phyloP scores from a whole-genome alignment of 2,113 vertebrate species.

The Cyanistes caeruleus region DNA sequence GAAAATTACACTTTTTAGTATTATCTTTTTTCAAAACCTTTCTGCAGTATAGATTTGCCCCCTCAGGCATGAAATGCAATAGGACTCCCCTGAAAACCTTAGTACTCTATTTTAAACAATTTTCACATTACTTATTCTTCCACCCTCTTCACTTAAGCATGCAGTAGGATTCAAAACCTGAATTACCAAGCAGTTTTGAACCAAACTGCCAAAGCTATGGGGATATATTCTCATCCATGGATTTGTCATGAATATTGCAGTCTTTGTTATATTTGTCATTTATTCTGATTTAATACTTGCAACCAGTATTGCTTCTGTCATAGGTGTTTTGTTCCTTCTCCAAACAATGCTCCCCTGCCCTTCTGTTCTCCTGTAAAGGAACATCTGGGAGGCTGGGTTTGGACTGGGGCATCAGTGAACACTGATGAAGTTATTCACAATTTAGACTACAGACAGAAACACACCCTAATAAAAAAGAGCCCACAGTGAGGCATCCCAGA shows the following conservation, averaged over 20 bases:
- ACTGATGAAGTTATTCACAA: background rate
- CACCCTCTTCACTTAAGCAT: background rate
- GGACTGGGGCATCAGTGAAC: background rate
- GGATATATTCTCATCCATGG: background rate
- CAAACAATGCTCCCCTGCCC: background rate
- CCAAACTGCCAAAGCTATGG: background rate
- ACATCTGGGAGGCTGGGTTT: background rate
- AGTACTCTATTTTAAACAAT: background rate
- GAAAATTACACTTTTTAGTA: conserved; percentile 1
- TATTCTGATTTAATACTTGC: background rate
- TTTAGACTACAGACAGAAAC: background rate
- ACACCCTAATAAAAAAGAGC: background rate
- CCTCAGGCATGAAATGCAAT: conserved; percentile 32
- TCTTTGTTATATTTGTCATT: background rate
- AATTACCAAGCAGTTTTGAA: background rate
- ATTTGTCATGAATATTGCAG: background rate
- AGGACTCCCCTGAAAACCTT: background rate
- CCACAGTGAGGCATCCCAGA: background rate
- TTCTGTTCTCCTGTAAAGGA: background rate
- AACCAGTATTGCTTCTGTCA: background rate
- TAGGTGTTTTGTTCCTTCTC: background rate
- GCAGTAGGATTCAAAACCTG: conserved; percentile 33
- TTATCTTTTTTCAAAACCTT: conserved; percentile 18
- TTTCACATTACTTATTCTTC: background rate
- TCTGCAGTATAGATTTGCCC: conserved; percentile 43